Percentiles rank a stretch among this genome's conserved stretches.
phyloP scores from a whole-genome alignment of 2,113 vertebrate species.

The Aplodontia rufa region DNA sequence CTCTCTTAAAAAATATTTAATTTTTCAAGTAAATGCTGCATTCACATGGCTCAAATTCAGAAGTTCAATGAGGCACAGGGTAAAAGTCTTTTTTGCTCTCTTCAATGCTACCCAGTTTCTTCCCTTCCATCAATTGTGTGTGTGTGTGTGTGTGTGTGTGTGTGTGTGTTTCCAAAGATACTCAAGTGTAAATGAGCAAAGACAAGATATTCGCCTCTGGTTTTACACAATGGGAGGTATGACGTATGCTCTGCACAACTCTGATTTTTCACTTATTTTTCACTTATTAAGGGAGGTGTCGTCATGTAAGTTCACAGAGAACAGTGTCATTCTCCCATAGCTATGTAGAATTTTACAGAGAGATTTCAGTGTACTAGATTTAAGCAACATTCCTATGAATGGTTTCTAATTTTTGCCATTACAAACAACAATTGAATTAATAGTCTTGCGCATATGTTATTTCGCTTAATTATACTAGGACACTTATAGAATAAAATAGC shows the following conservation, averaged over 20 bases:
- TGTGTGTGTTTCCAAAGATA: not conserved
- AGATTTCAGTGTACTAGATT: not conserved
- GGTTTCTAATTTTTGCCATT: not conserved
- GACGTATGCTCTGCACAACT: not conserved
- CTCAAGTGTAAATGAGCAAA: constrained; percentile 1
- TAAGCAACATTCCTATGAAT: not conserved
- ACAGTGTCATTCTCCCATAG: not conserved
- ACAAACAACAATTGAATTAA: not conserved
- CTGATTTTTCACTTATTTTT: not conserved
- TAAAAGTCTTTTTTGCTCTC: not conserved
- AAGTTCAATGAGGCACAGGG: not conserved
- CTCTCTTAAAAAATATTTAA: not conserved
- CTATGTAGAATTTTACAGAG: not conserved
- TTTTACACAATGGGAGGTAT: not conserved
- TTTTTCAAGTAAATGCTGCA: constrained; percentile 8
- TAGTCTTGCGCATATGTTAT: not conserved
- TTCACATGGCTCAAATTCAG: not conserved
- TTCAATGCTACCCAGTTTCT: not conserved
- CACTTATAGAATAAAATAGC: not conserved
- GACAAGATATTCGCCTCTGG: not conserved
- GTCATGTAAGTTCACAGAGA: not conserved
- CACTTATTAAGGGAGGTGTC: not conserved
- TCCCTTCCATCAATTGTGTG: not conserved
- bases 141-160: not conserved
- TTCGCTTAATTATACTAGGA: not conserved